Base-by-base conservation (phyloP, 2,797 vertebrate genomes). In the Spinus pinus region DNA sequence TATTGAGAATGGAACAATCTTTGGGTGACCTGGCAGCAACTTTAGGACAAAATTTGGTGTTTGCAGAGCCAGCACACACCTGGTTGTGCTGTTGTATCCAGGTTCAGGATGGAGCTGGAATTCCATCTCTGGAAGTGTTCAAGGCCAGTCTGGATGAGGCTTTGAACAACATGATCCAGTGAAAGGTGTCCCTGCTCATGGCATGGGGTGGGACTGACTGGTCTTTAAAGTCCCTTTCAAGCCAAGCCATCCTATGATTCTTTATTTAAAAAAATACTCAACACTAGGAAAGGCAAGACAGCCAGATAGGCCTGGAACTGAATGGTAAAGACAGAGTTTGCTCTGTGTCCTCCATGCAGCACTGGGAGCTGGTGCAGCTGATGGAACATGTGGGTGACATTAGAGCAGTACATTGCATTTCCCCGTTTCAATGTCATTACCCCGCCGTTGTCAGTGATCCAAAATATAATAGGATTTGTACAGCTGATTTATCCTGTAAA, bases 391-490 rank as follows among this genome's bases (percentile, higher is more conserved):
- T 92, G 93, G 92, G 84, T 89, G 90, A 92, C 93, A 72, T 95
- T 65, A 92, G 81, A 94, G 51, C 81, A 41, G 84, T 2, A 87
- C 64, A 37, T 11, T 0, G 2, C 35, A n/a, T 88, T 90, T 86
- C 69, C 88, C 61, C 19, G 13, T 81, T 83, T 89, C 91, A 85
- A 81, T 88, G 87, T 94, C 96, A 85, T 96, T 93, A 84, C 88
- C 62, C 88, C 0, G 9, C 66, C 22, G 11, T 70, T 95, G 96
- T 97, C 96, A 82, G 66, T 4, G 81, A 85, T 97, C 96, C 97
- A 97, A 95, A 96, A 94, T 94, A 94, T 95, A 97, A 98, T 92
- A 95, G 96, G 96, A 97, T 98, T 96, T 96, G 94, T 96, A 94
- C 58, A 44, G 96, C 96, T 96, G 96, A 96, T 97, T 97, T 97